Base-by-base conservation (phyloP, 2,797 vertebrate species). In the Hippoglossus hippoglossus region DNA sequence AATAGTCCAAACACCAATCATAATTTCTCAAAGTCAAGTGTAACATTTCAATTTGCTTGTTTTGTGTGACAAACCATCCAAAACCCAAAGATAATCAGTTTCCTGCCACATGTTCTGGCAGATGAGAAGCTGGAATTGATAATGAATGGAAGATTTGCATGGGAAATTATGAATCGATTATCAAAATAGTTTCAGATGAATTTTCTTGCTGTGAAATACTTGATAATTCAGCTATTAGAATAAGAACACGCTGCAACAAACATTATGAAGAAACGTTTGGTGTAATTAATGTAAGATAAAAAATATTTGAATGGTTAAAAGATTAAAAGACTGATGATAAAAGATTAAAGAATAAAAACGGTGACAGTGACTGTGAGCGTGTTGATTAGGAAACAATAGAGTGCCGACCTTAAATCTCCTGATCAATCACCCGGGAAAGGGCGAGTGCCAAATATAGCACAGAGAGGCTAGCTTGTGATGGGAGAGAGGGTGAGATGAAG, bases 371-470 rank as follows among this genome's bases (percentile, higher is more conserved):
- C 24, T 36, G 13, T 9, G 46, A 63, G 9, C 16, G 5, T 70
- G 66, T 50, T 25, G 55, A 55, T 79, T 74, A 77, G 63, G n/a
- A 74, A 83, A 47, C 19, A 49, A 63, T 63, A 44, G 25, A 50
- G 56, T n/a, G 21, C 15, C 13, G 8, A 57, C 34, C 3, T 70
- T 65, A 81, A 84, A 82, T 71, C 74, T 72, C 75, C 70, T 25
- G 65, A 59, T 66, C 75, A 81, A 79, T 80, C 71, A 83, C 64
- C 62, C 64, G 79, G 78, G 54, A 83, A 73, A 46, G 71, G 44
- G 15, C 12, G 34, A 57, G 52, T 6, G 63, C 84, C 87, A 90
- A 89, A 86, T 75, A 85, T 86, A 86, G 67, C 60, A 2, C 19
- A 80, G 68, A 67, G 22, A 64, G 74, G 53, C 62, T 69, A 52